These are phyloP conservation scores for Allophyes oxyacanthae DNA, from an alignment of 2,888 invertebrate species.

Conservation along the genomic window DNA sequence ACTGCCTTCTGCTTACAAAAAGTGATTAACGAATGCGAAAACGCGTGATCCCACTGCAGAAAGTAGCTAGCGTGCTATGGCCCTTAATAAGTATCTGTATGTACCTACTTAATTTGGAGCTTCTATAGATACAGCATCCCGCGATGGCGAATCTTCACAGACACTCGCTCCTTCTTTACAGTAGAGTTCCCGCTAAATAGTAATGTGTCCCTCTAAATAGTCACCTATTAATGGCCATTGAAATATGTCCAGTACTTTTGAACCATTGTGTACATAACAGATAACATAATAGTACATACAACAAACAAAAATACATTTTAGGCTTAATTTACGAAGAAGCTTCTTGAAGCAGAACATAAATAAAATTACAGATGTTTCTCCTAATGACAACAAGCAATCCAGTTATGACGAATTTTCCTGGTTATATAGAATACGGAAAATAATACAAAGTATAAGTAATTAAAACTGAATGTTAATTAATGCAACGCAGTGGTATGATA, in stretches of 20 bases:
- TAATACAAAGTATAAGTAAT: too few species aligned
- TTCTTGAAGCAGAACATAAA: conserved; percentile 1
- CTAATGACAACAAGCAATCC: background rate
- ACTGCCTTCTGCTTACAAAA: too few species aligned
- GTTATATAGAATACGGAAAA: conserved; percentile 3
- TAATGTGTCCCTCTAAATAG: too few species aligned
- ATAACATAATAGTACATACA: background rate
- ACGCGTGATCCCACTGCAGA: too few species aligned
- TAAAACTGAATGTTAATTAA: conserved; percentile 27
- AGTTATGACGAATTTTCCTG: background rate
- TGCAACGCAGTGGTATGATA: conserved; percentile 19
- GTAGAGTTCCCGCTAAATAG: too few species aligned
- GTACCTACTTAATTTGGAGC: too few species aligned
- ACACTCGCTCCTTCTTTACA: background rate
- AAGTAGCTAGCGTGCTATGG: too few species aligned
- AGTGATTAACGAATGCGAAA: too few species aligned
- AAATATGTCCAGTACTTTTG: background rate
- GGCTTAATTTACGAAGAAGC: conserved; percentile 1
- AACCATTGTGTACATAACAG: background rate
- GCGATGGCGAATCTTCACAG: conserved; percentile 2
- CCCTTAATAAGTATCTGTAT: too few species aligned
- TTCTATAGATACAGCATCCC: background rate
- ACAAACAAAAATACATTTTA: background rate
- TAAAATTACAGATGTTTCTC: conserved; percentile 10
- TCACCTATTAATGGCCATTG: background rate